These are phyloP conservation scores for Eupithecia pulchellata DNA, from an alignment of 2,888 invertebrate genomes.

Conservation along the genomic window DNA sequence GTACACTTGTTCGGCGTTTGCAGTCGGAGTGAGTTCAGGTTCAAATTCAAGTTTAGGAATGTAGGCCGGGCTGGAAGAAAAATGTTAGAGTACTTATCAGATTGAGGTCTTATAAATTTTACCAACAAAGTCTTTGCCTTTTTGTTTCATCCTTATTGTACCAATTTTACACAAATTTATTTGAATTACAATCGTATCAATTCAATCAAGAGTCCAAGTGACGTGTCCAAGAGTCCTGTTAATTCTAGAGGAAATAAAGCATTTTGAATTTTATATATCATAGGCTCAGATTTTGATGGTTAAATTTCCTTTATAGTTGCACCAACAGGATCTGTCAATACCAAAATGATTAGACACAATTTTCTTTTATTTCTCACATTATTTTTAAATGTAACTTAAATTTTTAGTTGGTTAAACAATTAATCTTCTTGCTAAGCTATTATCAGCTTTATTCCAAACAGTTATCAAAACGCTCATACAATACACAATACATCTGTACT, in stretches of 20 bases:
- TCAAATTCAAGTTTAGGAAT: constrained; percentile 98
- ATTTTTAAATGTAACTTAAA: background rate
- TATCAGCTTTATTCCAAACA: constrained; percentile 7
- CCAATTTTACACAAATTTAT: background rate
- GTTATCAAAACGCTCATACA: constrained; percentile 20
- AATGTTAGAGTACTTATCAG: constrained; percentile 66
- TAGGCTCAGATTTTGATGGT: constrained; percentile 10
- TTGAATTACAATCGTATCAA: background rate
- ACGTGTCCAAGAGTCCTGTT: no score
- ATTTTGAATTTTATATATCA: background rate
- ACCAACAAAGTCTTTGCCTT: constrained; percentile 7
- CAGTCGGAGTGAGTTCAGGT: constrained; percentile 95
- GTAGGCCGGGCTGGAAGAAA: constrained; percentile 97
- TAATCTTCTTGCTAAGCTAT: background rate
- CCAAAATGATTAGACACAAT: background rate
- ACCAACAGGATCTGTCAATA: background rate
- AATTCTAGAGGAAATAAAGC: no score
- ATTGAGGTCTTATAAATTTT: constrained; percentile 42
- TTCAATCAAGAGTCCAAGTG: no score
- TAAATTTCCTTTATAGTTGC: background rate
- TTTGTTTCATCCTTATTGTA: background rate
- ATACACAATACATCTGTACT: constrained; percentile 37
- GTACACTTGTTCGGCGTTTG: constrained; percentile 96
- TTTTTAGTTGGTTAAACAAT: background rate
- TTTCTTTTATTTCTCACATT: background rate